These are phyloP conservation scores for Brachypodius melanocephalos DNA, from an alignment of 2,113 vertebrate species.

Conservation along the genomic window DNA sequence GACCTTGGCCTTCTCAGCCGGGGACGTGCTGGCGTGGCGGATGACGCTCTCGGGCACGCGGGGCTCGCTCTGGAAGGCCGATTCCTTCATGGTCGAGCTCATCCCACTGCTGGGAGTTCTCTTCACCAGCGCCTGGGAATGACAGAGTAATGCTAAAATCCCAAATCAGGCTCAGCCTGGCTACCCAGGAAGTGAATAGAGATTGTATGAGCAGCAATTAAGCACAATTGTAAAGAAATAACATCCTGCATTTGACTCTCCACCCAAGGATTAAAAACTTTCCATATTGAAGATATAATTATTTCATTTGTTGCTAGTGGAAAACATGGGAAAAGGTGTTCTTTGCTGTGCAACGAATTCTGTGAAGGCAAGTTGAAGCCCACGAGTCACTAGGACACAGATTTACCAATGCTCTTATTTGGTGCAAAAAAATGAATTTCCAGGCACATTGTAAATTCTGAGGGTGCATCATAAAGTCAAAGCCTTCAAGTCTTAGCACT, in stretches of 20 bases:
- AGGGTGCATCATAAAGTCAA: background rate
- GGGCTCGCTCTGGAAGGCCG: slow-evolving; percentile 93
- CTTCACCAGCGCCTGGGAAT: slow-evolving; percentile 88
- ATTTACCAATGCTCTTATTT: background rate
- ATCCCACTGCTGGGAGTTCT: slow-evolving; percentile 96
- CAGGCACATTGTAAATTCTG: background rate
- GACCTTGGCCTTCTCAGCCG: slow-evolving; percentile 91
- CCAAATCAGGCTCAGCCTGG: background rate
- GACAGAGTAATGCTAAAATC: background rate
- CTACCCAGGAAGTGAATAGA: background rate
- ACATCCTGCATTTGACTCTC: background rate
- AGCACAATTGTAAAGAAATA: background rate
- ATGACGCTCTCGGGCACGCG: slow-evolving; percentile 90
- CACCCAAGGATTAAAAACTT: background rate
- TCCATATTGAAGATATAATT: background rate
- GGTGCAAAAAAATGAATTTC: background rate
- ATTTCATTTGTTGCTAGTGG: background rate
- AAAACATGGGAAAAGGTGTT: background rate
- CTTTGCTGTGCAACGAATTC: background rate
- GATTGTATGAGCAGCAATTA: background rate
- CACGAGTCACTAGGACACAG: background rate
- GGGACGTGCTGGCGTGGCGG: slow-evolving; percentile 86
- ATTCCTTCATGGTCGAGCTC: slow-evolving; percentile 95
- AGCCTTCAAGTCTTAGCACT: background rate
- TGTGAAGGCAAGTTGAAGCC: background rate